These are phyloP conservation scores for Lynx canadensis DNA, from an alignment of 2,113 vertebrate species.

Conservation along the genomic window DNA sequence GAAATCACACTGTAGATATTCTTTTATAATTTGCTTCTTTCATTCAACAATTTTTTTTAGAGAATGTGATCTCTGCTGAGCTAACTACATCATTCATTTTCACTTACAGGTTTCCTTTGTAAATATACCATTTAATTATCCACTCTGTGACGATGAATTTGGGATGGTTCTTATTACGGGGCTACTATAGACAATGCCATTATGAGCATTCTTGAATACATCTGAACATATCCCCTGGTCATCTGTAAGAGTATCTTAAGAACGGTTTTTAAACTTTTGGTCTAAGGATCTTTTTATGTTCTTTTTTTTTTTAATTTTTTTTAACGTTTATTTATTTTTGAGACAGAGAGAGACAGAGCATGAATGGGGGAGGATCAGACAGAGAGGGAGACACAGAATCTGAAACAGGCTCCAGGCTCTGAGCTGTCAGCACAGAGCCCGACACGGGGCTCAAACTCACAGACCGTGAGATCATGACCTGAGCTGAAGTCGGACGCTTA, in stretches of 20 bases:
- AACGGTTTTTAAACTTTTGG: background rate
- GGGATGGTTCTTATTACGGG: background rate
- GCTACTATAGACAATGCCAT: background rate
- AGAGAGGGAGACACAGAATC: too few relatives aligned
- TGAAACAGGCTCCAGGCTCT: too few relatives aligned
- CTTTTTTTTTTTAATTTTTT: too few relatives aligned
- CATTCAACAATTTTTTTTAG: background rate
- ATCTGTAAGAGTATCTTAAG: background rate
- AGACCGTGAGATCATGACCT: too few relatives aligned
- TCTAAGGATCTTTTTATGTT: background rate
- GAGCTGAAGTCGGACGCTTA: too few relatives aligned
- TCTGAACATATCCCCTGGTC: background rate
- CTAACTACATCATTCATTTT: background rate
- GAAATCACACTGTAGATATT: background rate
- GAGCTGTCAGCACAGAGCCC: too few relatives aligned
- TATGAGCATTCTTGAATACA: background rate
- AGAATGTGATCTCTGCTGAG: background rate
- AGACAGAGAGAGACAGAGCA: too few relatives aligned
- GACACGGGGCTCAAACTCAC: too few relatives aligned
- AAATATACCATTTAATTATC: background rate
- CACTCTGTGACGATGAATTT: background rate
- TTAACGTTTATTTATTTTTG: too few relatives aligned
- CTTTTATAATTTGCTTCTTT: slow-evolving; percentile 29
- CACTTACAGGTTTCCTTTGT: background rate
- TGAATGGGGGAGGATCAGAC: too few relatives aligned